Base-by-base conservation (phyloP, 2,888 invertebrate genomes). In the Lithosia quadra region DNA sequence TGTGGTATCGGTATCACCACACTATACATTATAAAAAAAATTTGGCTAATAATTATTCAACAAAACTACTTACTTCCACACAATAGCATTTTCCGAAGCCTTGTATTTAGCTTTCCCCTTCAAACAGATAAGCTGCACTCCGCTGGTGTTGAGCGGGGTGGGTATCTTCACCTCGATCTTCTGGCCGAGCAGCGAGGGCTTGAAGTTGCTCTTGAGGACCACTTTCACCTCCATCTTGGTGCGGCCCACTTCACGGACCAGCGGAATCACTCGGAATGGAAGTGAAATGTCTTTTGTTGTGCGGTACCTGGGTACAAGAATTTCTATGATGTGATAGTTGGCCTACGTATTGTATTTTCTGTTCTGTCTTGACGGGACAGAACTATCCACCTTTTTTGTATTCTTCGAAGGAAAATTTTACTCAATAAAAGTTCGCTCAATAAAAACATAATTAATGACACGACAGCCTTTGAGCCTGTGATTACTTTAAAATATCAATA, bases 161-260 rank as follows among this genome's bases (percentile, higher is more conserved):
- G 99, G 99, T 81, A 99, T 99, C 91, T 99, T 98, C 43, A 99
- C 99, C 95, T 99, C 99, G 71, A 99, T 99, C 95, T 99, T 99
- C 95, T 99, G 99, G 0, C 99, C 99, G 24, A 99, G 95, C 61
- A 99, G 95, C 0, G 99, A 99, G 0, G 99, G 99, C 92, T 99
- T 99, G 93, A 99, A 99, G 95, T 99, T 99, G 71, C 99, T 99
- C 95, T 99, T 99, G 66, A 99, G 96, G 0, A 99, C 99, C 18
- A 99, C 99, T 91, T 99, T 99, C 0, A 99, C 99, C 91, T 99
- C 99, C 99, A 99, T 99, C 95, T 99, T 99, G 84, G 99, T 99
- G 80, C 99, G 97, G 0, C 99, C 99, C 4, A 99, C 99, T 92
- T 99, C 99, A 0, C 99, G 96, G 0, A 99, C 99, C 56, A 99